Percentiles rank a stretch among this genome's conserved stretches.
phyloP scores from a whole-genome alignment of 1,140 invertebrate genomes.

The Stratiolaelaps scimitus region DNA sequence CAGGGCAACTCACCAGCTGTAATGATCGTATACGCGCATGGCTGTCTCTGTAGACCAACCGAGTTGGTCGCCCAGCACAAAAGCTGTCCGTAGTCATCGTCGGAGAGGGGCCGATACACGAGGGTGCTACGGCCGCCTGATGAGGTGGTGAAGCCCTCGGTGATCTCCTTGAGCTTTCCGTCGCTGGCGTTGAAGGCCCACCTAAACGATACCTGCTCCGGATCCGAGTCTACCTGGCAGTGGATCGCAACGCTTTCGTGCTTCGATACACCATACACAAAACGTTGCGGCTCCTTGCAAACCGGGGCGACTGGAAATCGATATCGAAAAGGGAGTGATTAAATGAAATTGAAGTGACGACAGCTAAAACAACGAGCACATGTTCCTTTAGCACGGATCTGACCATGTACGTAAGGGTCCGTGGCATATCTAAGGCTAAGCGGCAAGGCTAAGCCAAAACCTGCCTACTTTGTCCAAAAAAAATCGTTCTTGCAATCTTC shows the following conservation, averaged over 20 bases:
- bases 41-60: constrained; percentile 56
- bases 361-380: too few species aligned
- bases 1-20: constrained; percentile 54
- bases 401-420: too few species aligned
- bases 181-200: constrained; percentile 37
- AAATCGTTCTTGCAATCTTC: too few species aligned
- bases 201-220: constrained; percentile 36
- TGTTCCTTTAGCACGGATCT: too few species aligned
- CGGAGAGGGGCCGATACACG: constrained; percentile 25
- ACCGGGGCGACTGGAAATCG: constrained; percentile 36
- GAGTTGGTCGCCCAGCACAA: constrained; percentile 68
- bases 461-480: too few species aligned
- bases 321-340: too few species aligned
- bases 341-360: too few species aligned
- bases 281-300: constrained; percentile 35
- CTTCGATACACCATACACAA: constrained; percentile 35
- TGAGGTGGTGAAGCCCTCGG: constrained; percentile 23
- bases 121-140: constrained; percentile 16
- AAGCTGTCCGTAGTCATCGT: constrained; percentile 61
- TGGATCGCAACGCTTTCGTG: constrained; percentile 37
- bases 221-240: constrained; percentile 38
- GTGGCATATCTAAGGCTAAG: not conserved
- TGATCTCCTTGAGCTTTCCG: constrained; percentile 30
- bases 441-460: too few species aligned
- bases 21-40: constrained; percentile 77